Conservation (phyloP, 92 coral and sea anemone species). For the Bergia puertoricense region DNA sequence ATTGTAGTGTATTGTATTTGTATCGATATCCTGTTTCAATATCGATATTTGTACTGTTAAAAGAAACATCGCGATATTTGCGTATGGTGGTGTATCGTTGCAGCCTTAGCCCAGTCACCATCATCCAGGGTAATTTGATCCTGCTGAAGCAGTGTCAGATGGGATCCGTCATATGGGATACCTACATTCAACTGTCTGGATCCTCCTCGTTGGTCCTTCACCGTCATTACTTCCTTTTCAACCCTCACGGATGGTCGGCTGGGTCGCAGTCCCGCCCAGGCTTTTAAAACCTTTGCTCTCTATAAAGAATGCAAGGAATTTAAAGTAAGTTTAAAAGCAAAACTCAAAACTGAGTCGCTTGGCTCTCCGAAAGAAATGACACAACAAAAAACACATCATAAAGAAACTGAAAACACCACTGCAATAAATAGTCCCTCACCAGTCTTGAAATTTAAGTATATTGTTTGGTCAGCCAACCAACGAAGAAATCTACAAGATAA, state of each 20-base stretch:
- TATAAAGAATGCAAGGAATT: conserved; percentile 10
- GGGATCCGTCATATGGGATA: conserved; percentile 12
- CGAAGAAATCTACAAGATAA: no score
- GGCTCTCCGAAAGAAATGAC: not conserved
- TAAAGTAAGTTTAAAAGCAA: not conserved
- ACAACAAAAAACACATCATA: no score
- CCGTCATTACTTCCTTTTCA: conserved; percentile 79
- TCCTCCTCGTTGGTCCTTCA: conserved; percentile 57
- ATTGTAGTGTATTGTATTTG: no score
- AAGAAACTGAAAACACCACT: not conserved
- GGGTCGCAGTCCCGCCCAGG: conserved; percentile 93
- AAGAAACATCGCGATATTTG: no score
- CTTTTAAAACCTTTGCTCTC: conserved; percentile 65
- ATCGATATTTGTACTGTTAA: no score
- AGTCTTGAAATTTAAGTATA: no score
- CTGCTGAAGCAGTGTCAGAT: not conserved
- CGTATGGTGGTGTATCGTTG: no score
- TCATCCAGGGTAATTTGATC: not conserved
- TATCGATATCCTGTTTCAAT: no score
- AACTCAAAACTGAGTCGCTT: not conserved
- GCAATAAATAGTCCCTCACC: no score
- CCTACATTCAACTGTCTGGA: conserved; percentile 65
- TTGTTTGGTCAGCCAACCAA: no score
- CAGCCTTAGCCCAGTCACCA: no score
- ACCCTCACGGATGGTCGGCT: conserved; percentile 65